Percentiles rank a stretch among this genome's conserved stretches.
Evolutionary conservation across 2,888 invertebrate species (phyloP).

Genomic region (Lypha dubia): DNA sequence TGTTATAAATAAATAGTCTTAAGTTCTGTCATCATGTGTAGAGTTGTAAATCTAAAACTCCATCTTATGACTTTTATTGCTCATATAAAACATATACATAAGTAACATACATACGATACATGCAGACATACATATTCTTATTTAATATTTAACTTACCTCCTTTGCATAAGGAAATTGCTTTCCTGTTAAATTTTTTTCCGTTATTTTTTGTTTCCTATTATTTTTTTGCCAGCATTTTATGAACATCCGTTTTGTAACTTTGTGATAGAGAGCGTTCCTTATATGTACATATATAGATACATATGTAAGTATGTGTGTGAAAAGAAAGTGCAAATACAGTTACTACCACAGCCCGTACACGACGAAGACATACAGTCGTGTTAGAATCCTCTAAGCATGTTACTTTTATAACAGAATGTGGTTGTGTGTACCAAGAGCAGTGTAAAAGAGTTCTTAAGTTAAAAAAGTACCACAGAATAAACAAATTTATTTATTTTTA

Average conservation of each 20-base stretch:
- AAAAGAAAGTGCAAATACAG: too few relatives aligned
- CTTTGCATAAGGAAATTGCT: conserved; percentile 72
- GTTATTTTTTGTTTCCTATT: conserved; percentile 40
- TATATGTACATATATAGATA: too few relatives aligned
- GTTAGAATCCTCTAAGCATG: too few relatives aligned
- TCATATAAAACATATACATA: conserved; percentile 15
- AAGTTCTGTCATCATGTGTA: conserved; percentile 66
- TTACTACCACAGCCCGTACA: too few relatives aligned
- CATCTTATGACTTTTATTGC: conserved; percentile 68
- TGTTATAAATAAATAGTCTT: conserved; percentile 49
- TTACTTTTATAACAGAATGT: too few relatives aligned
- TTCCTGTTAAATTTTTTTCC: conserved; percentile 64
- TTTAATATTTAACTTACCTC: conserved; percentile 68
- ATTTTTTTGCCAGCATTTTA: conserved; percentile 51
- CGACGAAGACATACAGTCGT: too few relatives aligned
- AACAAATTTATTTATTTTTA: too few relatives aligned
- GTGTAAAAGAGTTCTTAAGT: too few relatives aligned
- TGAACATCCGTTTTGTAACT: conserved; percentile 59
- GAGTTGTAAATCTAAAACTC: conserved; percentile 68
- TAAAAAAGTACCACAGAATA: too few relatives aligned
- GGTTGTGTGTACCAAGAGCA: too few relatives aligned
- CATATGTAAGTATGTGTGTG: too few relatives aligned
- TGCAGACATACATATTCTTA: conserved; percentile 17
- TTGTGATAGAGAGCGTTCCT: conserved; percentile 8
- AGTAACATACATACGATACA: background rate